Percentiles rank a stretch among this genome's conserved stretches.
phyloP scores from a whole-genome alignment of 37 sponge, comb jelly and placozoan genomes.

The Geodia barretti region DNA sequence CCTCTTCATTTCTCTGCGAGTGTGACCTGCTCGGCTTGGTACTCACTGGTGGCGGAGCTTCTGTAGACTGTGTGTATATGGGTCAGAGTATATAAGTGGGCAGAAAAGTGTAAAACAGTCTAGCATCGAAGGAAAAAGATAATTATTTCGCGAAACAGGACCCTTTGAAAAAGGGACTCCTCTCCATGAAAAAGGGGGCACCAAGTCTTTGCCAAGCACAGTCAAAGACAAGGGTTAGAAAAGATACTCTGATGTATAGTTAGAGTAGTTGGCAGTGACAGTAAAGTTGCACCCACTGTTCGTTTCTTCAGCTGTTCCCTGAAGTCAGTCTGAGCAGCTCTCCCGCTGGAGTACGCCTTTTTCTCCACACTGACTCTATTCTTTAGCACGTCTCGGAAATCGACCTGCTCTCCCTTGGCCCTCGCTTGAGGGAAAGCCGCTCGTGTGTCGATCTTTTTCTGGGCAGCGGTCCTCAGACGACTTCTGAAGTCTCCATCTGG shows the following conservation, averaged over 20 bases:
- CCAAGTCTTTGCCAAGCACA: no score
- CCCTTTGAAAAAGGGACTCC: no score
- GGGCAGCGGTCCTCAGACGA: conserved; percentile 21
- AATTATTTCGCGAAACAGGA: no score
- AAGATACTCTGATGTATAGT: no score
- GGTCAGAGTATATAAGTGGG: no score
- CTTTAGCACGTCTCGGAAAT: conserved; percentile 61
- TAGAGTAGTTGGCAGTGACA: no score
- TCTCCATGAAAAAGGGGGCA: no score
- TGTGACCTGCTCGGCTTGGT: neutral
- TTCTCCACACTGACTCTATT: conserved; percentile 39
- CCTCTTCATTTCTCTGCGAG: neutral
- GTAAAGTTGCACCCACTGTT: neutral
- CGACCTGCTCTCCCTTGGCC: conserved; percentile 59
- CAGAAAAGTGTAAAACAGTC: no score
- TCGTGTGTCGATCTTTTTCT: conserved; percentile 43
- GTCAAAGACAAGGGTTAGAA: no score
- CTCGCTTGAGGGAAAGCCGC: conserved; percentile 52
- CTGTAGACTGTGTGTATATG: neutral
- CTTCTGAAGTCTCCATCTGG: conserved; percentile 50
- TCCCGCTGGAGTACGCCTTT: conserved; percentile 24
- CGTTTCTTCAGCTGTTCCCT: conserved; percentile 21
- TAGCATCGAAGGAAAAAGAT: no score
- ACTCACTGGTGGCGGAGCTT: neutral
- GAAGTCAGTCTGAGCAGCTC: conserved; percentile 47